Conservation (phyloP, 2,113 vertebrate genomes). For the Pseudois nayaur region DNA sequence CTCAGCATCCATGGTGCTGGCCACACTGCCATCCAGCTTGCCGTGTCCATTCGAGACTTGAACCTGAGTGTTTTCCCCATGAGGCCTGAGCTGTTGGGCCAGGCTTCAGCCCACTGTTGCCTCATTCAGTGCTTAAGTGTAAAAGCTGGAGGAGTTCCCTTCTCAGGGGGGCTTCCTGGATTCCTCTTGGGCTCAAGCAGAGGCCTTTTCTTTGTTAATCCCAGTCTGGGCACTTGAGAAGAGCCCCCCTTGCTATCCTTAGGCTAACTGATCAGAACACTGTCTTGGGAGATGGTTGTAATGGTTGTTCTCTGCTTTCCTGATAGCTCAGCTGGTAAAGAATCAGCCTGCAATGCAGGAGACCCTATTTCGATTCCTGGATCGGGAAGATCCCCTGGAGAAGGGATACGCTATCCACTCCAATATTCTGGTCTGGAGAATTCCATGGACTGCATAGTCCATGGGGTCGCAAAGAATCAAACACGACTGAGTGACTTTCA, state of each 20-base stretch:
- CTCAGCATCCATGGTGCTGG: rapidly evolving
- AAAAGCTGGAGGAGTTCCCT: not conserved
- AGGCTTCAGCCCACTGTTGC: rapidly evolving
- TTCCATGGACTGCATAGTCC: not conserved
- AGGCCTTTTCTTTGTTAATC: not conserved
- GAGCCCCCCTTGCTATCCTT: rapidly evolving
- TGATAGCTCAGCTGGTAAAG: not conserved
- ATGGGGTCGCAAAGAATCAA: not conserved
- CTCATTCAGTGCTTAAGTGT: not conserved
- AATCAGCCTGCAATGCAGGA: not conserved
- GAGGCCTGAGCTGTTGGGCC: rapidly evolving
- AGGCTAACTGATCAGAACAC: not conserved
- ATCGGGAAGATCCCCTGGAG: not conserved
- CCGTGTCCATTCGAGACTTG: rapidly evolving
- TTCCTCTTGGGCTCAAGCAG: not conserved
- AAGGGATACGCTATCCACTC: not conserved
- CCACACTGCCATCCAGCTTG: rapidly evolving
- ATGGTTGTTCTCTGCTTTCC: not conserved
- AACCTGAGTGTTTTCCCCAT: rapidly evolving
- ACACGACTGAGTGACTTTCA: not conserved
- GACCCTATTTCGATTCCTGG: not conserved
- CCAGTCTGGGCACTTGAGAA: not conserved
- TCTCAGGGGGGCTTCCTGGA: not conserved
- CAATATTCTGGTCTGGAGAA: not conserved
- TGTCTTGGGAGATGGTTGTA: not conserved